Evolutionary conservation across 2,888 invertebrate species (phyloP).

Genomic region (Ashinkailepas kermadecensis): DNA sequence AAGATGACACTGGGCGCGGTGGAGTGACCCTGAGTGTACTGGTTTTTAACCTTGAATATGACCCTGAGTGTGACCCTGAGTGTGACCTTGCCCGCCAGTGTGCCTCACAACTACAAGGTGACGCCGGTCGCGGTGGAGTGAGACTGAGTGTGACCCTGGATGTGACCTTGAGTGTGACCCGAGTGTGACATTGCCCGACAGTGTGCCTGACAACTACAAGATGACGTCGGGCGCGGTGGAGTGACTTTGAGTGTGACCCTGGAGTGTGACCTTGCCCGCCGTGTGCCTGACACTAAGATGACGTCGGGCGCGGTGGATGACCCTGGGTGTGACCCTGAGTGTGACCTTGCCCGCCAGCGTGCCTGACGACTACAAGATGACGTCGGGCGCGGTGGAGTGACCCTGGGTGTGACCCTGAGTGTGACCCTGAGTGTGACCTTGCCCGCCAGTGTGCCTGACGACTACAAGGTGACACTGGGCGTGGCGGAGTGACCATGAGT

Average conservation of each 20-base stretch:
- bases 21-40: background rate
- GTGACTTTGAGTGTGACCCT: background rate
- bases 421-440: background rate
- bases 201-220: no score
- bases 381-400: background rate
- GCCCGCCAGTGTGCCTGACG: background rate
- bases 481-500: background rate
- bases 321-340: no score
- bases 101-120: background rate
- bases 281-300: no score
- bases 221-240: background rate
- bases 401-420: background rate
- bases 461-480: no score
- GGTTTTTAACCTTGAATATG: background rate
- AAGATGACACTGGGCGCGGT: background rate
- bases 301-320: no score
- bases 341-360: background rate
- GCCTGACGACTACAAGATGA: background rate
- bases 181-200: background rate
- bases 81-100: background rate
- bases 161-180: constrained; percentile 50
- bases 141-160: constrained; percentile 14
- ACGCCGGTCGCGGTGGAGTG: background rate
- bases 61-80: background rate
- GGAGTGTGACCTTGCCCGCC: no score